Evolutionary conservation across 30 jellyfish, hydroid and myxozoan species (phyloP), one percentile per base, ranked within the genome.

Genomic region (Hydra vulgaris): DNA sequence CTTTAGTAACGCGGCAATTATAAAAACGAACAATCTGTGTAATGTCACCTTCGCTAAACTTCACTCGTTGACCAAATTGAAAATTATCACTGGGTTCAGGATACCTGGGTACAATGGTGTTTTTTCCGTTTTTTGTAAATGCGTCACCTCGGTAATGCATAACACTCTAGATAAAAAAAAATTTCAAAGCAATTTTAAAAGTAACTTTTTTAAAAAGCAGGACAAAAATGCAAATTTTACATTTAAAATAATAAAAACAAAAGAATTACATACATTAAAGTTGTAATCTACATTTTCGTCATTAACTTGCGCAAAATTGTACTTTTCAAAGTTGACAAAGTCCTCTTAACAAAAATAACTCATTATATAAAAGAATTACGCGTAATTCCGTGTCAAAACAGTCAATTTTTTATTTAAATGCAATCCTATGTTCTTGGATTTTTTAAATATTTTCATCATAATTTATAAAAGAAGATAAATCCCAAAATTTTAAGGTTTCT

Each of bases 111-210:
- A 66, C 25, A 21, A 80, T 18, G 40, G 87, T 80, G 19, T 80
- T 72, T 18, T 19, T 69, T 67, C 87, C 87, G 54, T 80, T 70
- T 21, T 26, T 80, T 61, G 87, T 66, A 5, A 80, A 80, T 7
- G 87, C 87, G 26, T 80, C 72, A 15, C 22, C 22, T 80, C 87
- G 83, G 71, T 80, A 80, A 66, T 80, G 87, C 87, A 80, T 80
- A 21, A 80, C 71, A 26, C 87, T 80, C 87, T 80, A 66, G 25
- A 74, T 21, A 15, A 56, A 56, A 56, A 56, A n/a, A n/a, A n/a
- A n/a, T n/a, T n/a, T n/a, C n/a, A n/a, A n/a, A n/a, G n/a, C n/a
- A n/a, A n/a, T n/a, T n/a, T n/a, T n/a, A n/a, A n/a, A n/a, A n/a
- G n/a, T n/a, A n/a, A n/a, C n/a, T n/a, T n/a, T n/a, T n/a, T n/a